Conservation (phyloP, 1,140 invertebrate genomes). For the Calliphora vicina region DNA sequence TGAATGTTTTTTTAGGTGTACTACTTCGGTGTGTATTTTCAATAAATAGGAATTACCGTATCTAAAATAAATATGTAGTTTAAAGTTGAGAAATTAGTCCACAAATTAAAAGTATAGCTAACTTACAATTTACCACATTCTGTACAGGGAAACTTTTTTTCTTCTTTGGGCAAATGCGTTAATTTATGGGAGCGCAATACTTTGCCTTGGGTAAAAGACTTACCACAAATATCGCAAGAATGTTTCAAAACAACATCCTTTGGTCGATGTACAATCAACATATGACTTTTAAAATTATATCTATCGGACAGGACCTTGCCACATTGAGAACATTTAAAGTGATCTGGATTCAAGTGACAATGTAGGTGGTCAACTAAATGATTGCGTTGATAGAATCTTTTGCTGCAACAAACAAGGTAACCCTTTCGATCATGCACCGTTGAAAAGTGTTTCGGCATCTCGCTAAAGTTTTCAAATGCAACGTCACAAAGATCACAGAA, state of each 20-base stretch:
- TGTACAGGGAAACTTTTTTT: constrained; percentile 1
- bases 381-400: background rate
- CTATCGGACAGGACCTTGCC: background rate
- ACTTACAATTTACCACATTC: constrained; percentile 21
- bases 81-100: too few relatives aligned
- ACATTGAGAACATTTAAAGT: background rate
- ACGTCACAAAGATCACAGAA: background rate
- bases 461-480: background rate
- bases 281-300: background rate
- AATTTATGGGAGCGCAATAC: background rate
- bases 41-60: background rate
- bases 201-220: background rate
- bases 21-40: background rate
- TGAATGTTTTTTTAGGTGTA: background rate
- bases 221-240: background rate
- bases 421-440: background rate
- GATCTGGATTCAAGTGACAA: background rate
- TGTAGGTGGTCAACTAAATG: background rate
- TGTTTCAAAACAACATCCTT: background rate
- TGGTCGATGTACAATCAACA: background rate
- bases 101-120: background rate
- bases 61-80: background rate
- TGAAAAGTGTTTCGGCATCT: background rate
- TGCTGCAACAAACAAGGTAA: background rate
- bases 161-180: background rate